These are phyloP conservation scores for Drosophila ercepeae DNA, from an alignment of 1,140 invertebrate species.

Conservation along the genomic window DNA sequence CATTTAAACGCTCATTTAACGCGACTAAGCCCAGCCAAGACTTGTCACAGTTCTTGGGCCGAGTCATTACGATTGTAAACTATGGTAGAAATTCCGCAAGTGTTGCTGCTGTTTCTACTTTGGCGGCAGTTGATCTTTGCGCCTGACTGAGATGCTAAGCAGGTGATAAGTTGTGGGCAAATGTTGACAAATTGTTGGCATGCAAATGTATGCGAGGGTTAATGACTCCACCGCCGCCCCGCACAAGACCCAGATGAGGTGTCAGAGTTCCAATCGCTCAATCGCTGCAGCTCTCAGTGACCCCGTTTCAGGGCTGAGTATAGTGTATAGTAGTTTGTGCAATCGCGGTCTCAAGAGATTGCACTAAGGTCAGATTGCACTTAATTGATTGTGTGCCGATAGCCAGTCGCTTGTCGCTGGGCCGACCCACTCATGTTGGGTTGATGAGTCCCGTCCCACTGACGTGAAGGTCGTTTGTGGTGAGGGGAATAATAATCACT, in stretches of 20 bases:
- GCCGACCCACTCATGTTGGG: slow-evolving; percentile 26
- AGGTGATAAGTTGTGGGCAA: slow-evolving; percentile 64
- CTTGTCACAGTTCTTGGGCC: slow-evolving; percentile 54
- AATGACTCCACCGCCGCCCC: slow-evolving; percentile 36
- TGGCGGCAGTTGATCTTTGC: slow-evolving; percentile 35
- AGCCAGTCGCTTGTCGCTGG: slow-evolving; percentile 5
- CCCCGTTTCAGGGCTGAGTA: slow-evolving; percentile 22
- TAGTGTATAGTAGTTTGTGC: slow-evolving; percentile 12
- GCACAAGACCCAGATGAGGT: not conserved
- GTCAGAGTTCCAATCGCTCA: not conserved
- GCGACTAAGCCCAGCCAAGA: slow-evolving; percentile 40
- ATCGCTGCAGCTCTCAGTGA: slow-evolving; percentile 8
- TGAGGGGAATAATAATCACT: not conserved
- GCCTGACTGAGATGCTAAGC: slow-evolving; percentile 43
- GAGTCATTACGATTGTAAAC: slow-evolving; percentile 47
- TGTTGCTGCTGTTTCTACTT: slow-evolving; percentile 7
- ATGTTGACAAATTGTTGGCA: slow-evolving; percentile 63
- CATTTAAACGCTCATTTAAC: slow-evolving; percentile 63
- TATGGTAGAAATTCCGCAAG: slow-evolving; percentile 45
- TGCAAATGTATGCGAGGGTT: slow-evolving; percentile 40
- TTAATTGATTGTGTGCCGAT: slow-evolving; percentile 43
- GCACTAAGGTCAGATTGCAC: slow-evolving; percentile 40
- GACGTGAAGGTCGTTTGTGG: slow-evolving; percentile 29
- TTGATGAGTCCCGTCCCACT: slow-evolving; percentile 8
- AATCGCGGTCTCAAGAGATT: slow-evolving; percentile 15